Conservation (phyloP, 2,113 vertebrate species). For the Microtus montanus region DNA sequence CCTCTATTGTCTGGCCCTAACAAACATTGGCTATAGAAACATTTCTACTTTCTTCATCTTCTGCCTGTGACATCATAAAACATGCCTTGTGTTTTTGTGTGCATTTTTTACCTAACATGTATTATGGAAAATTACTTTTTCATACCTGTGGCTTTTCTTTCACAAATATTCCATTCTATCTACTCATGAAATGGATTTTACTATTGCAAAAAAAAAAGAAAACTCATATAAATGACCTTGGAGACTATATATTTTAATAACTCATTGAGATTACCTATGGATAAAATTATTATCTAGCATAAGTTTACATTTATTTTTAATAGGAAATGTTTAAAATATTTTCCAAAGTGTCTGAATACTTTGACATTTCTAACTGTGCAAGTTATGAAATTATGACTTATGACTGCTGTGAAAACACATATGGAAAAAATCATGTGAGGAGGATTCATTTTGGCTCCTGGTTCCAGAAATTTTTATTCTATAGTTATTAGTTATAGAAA, state of each 20-base stretch:
- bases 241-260: neutral
- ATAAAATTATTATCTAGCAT: neutral
- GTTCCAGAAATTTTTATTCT: neutral
- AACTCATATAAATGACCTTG: neutral
- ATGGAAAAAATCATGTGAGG: neutral
- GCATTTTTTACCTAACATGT: neutral
- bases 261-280: neutral
- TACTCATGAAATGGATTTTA: neutral
- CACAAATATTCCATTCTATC: neutral
- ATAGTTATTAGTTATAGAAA: too few relatives aligned
- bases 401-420: neutral
- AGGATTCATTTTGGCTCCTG: neutral
- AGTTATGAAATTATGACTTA: neutral
- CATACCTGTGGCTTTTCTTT: neutral
- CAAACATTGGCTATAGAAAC: neutral
- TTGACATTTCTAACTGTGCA: neutral
- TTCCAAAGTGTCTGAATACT: neutral
- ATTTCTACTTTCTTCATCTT: neutral
- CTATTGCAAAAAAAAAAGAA: neutral
- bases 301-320: neutral
- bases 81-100: neutral
- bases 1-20: neutral
- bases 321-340: neutral
- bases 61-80: neutral
- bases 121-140: neutral